These are phyloP conservation scores for Nicator chloris DNA, from an alignment of 2,113 vertebrate genomes.

Conservation along the genomic window DNA sequence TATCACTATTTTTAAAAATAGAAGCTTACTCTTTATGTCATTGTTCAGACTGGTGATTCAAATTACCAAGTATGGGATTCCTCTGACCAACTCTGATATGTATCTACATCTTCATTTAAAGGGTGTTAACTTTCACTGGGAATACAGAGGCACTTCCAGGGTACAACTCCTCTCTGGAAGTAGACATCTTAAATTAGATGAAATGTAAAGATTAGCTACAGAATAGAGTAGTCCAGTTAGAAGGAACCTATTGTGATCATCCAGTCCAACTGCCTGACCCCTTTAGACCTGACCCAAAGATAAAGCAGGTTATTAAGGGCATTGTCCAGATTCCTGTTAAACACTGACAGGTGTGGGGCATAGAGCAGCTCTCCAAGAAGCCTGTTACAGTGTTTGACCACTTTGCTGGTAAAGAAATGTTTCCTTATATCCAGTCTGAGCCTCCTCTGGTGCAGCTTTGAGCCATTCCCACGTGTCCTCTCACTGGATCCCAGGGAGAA, in stretches of 20 bases:
- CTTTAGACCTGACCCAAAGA: neutral
- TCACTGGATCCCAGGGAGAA: neutral
- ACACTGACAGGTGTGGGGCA: neutral
- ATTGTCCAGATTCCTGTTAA: neutral
- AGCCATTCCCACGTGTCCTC: neutral
- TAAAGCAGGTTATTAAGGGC: neutral
- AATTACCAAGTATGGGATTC: neutral
- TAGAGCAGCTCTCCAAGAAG: neutral
- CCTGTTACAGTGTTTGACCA: neutral
- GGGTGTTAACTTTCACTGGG: neutral
- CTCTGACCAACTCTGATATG: neutral
- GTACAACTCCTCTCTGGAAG: neutral
- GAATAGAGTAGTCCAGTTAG: neutral
- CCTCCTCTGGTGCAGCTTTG: neutral
- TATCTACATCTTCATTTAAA: neutral
- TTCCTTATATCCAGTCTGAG: neutral
- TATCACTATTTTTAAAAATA: slow-evolving; percentile 8
- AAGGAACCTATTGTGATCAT: neutral
- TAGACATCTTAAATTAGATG: neutral
- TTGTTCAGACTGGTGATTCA: neutral
- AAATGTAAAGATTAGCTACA: neutral
- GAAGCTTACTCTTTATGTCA: neutral
- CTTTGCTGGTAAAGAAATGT: neutral
- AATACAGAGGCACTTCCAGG: neutral
- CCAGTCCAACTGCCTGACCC: neutral